These are phyloP conservation scores for Xyrichtys novacula DNA, from an alignment of 2,797 vertebrate genomes.

Conservation along the genomic window DNA sequence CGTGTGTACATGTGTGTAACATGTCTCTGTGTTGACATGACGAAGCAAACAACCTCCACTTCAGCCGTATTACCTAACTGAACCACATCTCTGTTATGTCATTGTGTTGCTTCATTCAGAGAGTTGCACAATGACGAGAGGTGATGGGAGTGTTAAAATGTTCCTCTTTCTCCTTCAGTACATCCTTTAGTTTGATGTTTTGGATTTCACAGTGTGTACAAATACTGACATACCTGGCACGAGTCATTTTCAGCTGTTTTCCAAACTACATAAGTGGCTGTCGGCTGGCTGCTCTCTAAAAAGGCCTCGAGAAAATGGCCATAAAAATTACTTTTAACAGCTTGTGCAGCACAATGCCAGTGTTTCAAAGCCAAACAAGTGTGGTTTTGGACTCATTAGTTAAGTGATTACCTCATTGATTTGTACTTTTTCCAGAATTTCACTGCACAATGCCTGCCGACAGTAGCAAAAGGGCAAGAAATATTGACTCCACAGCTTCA, in stretches of 20 bases:
- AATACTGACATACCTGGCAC: conserved; percentile 1
- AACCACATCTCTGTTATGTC: conserved; percentile 60
- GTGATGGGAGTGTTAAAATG: neutral
- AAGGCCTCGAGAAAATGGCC: conserved; percentile 24
- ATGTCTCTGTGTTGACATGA: conserved; percentile 55
- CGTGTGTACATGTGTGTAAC: conserved; percentile 11
- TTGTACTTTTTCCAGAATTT: conserved; percentile 53
- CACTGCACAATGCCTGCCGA: conserved; percentile 38
- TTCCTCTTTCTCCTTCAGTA: neutral
- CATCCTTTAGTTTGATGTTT: neutral
- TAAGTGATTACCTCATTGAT: conserved; percentile 45
- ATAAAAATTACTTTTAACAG: conserved; percentile 52
- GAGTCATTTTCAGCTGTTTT: conserved; percentile 29
- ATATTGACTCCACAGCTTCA: conserved; percentile 20
- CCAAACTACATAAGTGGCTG: conserved; percentile 35
- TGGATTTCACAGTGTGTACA: neutral
- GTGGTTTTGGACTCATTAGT: conserved; percentile 51
- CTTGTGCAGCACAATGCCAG: conserved; percentile 29
- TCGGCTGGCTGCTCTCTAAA: conserved; percentile 28
- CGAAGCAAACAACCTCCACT: conserved; percentile 52
- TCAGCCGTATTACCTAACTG: conserved; percentile 64
- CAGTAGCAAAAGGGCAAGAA: conserved; percentile 49
- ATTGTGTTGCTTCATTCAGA: conserved; percentile 48
- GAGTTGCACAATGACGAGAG: conserved; percentile 42
- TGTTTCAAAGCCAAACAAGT: conserved; percentile 43